Base-by-base conservation (phyloP, 2,113 vertebrate species). In the Megaceryle torquata region DNA sequence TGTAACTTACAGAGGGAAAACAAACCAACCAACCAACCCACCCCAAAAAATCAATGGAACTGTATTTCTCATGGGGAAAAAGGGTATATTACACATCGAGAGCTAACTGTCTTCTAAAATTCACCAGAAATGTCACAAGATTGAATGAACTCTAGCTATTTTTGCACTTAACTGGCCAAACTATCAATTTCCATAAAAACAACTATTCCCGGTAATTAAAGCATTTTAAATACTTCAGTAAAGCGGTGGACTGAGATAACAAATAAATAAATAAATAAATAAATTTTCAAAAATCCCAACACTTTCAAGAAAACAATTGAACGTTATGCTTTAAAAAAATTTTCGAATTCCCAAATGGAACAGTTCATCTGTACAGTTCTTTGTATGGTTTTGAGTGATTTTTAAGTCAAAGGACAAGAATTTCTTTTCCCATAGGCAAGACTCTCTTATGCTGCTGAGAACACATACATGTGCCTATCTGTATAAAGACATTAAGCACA, bases 401-500 rank as follows among this genome's bases (percentile, higher is more conserved):
- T 70, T 59, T n/a, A 60, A 71, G 44, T 53, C 59, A 68, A 80
- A 59, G 17, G 18, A 54, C 50, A 26, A 35, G 4, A 26, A 60
- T 65, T 79, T 84, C 9, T 76, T 65, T 70, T 65, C 44, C 57
- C 33, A 28, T 7, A 33, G 39, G 12, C 31, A 54, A 56, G 44
- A 46, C n/a, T 13, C 33, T 15, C 61, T 64, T 22, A 28, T 2
- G 31, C 11, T n/a, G 65, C 69, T 19, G 26, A 54, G 68, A 57
- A 76, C 4, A 24, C 2, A 3, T 26, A 24, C 6, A 0, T 6
- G 1, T 13, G 18, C 39, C 39, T 43, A 39, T 6, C 76, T 17
- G 39, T 29, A 48, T 46, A 53, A 11, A 81, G 15, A 46, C 37
- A 1, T 16, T 19, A 51, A 53, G 25, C 24, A 31, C 51, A 29